phyloP scores from a whole-genome alignment of 2,113 vertebrate genomes.

The Glaucidium brasilianum region DNA sequence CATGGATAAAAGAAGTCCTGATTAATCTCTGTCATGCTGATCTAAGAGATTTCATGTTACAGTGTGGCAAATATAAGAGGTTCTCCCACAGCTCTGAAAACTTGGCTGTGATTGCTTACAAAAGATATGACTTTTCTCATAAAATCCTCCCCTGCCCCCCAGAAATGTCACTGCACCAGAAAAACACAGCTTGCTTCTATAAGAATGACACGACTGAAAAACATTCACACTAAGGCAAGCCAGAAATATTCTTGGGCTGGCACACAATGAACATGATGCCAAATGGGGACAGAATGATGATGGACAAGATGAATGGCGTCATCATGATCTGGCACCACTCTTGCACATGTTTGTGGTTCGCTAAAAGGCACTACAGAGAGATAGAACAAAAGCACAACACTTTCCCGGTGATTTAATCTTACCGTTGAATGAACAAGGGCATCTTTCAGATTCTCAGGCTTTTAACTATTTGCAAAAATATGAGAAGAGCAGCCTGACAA shows the following conservation, averaged over 20 bases:
- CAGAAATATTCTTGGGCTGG: conserved; percentile 21
- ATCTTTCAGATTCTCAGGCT: background rate
- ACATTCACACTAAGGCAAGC: background rate
- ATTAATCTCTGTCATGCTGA: background rate
- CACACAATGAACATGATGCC: background rate
- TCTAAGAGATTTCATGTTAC: background rate
- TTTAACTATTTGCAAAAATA: background rate
- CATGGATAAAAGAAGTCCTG: background rate
- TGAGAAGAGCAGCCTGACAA: background rate
- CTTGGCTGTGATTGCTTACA: background rate
- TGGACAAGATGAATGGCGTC: background rate
- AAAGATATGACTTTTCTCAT: background rate
- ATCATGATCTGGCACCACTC: background rate
- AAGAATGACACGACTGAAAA: background rate
- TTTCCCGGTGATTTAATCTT: background rate
- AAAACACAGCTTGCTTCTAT: background rate
- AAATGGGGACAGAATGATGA: background rate
- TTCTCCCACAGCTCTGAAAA: background rate
- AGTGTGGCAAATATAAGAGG: background rate
- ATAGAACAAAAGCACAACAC: background rate
- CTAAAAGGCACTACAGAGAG: background rate
- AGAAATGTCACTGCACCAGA: conserved; percentile 2
- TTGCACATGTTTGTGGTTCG: background rate
- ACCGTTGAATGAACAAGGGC: background rate
- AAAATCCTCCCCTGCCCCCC: background rate